A percentile compares a stretch with the other conserved stretches of the same genome.
These are phyloP conservation scores for Anthoscopus minutus DNA, from an alignment of 2,113 vertebrate species.

Conservation along the genomic window DNA sequence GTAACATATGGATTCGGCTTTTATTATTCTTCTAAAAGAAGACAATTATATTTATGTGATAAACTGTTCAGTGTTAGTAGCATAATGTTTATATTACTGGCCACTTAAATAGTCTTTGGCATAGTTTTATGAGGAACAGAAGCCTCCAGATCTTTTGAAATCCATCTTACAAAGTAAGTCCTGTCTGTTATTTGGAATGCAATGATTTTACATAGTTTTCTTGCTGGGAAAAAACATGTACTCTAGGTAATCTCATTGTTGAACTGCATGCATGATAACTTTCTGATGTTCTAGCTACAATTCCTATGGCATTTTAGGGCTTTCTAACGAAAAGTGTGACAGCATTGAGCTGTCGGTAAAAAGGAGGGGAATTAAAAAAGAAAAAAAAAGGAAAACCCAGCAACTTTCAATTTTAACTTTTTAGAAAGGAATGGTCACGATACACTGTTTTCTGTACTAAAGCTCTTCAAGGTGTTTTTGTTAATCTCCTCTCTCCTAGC, in stretches of 20 bases:
- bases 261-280: not conserved
- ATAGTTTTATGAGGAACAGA: slow-evolving; percentile 64
- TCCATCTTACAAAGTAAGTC: slow-evolving; percentile 44
- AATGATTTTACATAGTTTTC: not conserved
- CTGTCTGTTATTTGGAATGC: slow-evolving; percentile 46
- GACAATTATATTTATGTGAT: slow-evolving; percentile 78
- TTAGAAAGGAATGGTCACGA: not conserved
- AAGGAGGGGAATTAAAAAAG: not conserved
- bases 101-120: slow-evolving; percentile 70
- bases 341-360: not conserved
- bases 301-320: not conserved
- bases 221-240: not conserved
- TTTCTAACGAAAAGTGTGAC: not conserved
- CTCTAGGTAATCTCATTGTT: slow-evolving; percentile 11
- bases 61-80: slow-evolving; percentile 73
- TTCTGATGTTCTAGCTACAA: not conserved
- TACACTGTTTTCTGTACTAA: not conserved
- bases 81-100: slow-evolving; percentile 74
- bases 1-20: slow-evolving; percentile 73
- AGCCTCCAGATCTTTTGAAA: slow-evolving; percentile 64
- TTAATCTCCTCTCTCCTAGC: not conserved
- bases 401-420: slow-evolving; percentile 48
- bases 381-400: not conserved
- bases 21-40: slow-evolving; percentile 75
- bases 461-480: slow-evolving; percentile 13